Conservation (phyloP, 1,140 invertebrate species). For the Eciton burchellii region DNA sequence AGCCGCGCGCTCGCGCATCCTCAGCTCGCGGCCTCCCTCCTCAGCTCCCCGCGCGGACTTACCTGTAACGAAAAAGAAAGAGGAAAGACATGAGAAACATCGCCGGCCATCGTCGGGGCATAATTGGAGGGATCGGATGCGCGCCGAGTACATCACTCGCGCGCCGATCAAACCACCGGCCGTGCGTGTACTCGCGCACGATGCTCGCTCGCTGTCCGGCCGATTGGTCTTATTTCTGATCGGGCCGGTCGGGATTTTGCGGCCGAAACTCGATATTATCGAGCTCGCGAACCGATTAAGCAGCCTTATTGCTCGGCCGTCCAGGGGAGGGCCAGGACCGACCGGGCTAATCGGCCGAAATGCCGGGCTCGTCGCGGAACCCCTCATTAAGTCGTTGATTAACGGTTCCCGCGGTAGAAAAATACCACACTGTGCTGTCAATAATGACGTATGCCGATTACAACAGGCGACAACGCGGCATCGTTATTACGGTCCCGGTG, state of each 20-base stretch:
- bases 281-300: slow-evolving; percentile 65
- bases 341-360: slow-evolving; percentile 69
- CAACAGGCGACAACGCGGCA: slow-evolving; percentile 23
- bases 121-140: slow-evolving; percentile 1
- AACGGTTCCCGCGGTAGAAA: slow-evolving; percentile 31
- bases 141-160: too few species aligned
- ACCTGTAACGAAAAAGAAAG: slow-evolving; percentile 65
- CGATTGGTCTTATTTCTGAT: slow-evolving; percentile 61
- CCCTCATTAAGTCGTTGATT: slow-evolving; percentile 71
- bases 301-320: slow-evolving; percentile 30
- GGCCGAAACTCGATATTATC: slow-evolving; percentile 64
- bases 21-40: not conserved
- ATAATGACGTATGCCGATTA: slow-evolving; percentile 57
- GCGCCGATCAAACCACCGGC: not conserved
- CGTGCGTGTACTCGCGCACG: not conserved
- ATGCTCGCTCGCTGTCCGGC: not conserved
- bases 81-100: slow-evolving; percentile 13
- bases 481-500: slow-evolving; percentile 40
- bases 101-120: not conserved
- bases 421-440: slow-evolving; percentile 50
- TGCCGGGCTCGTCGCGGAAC: slow-evolving; percentile 57
- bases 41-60: slow-evolving; percentile 46
- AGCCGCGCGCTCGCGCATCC: not conserved
- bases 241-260: slow-evolving; percentile 47
- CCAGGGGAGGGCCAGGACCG: slow-evolving; percentile 32